A percentile compares a stretch with the other conserved stretches of the same genome.
phyloP scores from a whole-genome alignment of 2,113 vertebrate species.

The Clupea harengus region DNA sequence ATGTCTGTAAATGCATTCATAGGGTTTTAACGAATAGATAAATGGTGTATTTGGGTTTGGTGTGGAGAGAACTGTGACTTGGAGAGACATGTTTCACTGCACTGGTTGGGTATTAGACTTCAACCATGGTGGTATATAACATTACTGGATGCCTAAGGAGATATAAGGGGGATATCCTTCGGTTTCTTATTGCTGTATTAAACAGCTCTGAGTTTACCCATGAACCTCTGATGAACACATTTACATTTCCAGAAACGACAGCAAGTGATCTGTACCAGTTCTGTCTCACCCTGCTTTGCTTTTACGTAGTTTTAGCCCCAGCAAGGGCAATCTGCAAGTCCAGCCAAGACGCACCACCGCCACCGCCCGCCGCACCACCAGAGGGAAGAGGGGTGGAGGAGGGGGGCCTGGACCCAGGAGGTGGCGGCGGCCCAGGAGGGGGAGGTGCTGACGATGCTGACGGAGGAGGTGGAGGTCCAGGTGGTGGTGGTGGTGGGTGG shows the following conservation, averaged over 20 bases:
- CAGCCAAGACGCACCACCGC: conserved; percentile 36
- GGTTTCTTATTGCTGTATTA: conserved; percentile 1
- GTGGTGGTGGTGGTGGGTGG: not conserved
- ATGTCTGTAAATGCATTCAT: no score
- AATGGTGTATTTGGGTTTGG: no score
- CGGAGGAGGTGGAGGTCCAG: conserved; percentile 21
- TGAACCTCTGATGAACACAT: not conserved
- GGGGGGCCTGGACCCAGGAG: conserved; percentile 57
- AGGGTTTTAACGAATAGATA: no score
- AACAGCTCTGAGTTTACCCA: not conserved
- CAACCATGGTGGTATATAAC: no score
- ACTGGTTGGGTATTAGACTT: no score
- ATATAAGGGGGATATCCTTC: no score
- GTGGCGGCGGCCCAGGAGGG: conserved; percentile 58
- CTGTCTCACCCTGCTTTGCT: conserved; percentile 63
- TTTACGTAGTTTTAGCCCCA: conserved; percentile 72
- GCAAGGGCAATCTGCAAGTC: conserved; percentile 68
- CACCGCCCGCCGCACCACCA: conserved; percentile 18
- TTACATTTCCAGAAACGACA: not conserved
- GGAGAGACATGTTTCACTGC: no score
- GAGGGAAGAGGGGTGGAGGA: conserved; percentile 59
- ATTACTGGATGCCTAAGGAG: no score
- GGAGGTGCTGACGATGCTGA: conserved; percentile 34
- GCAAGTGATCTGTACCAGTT: not conserved
- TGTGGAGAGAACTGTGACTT: no score